Base-by-base conservation (phyloP, 2,113 vertebrate species). In the Serinus canaria region DNA sequence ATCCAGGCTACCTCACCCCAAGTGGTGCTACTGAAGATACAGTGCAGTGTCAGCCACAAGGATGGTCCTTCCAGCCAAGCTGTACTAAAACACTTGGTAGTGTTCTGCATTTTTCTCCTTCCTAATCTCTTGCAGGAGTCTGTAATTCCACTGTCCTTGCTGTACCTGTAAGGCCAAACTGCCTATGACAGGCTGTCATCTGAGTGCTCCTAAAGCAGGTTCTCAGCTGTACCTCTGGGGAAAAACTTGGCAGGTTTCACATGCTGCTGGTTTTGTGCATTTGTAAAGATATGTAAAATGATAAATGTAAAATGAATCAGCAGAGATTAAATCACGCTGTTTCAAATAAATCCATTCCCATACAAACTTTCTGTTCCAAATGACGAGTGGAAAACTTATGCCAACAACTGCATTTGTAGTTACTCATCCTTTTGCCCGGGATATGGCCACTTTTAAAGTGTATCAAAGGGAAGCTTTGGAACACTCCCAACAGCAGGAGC, bases 11-110 rank as follows among this genome's bases (percentile, higher is more conserved):
- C 62, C 87, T 93, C 73, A 85, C 96, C 84, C 64, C 66, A 2
- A 64, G 70, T 0, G 97, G 98, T 18, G 59, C 59, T 39, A 56
- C 78, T 18, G 94, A 98, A 44, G 97, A 87, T 39, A 94, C 75
- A 12, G 56, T 98, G 31, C 95, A 97, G 3, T 98, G 98, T 84
- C 90, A 49, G 13, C 16, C 95, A 13, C 64, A 82, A 14, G 97
- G 98, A 41, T 98, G 98, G 98, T 98, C 97, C 66, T 90, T 89
- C 52, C 96, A 88, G 21, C 97, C 97, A n/a, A 68, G 70, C 72
- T 98, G 98, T 19, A 91, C 52, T 20, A 86, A 95, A 77, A 93
- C 83, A 24, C 30, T 89, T 8, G 97, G 97, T 98, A 96, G 17
- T 79, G 60, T 33, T 77, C 22, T 53, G 35, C 13, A 5, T 80